A percentile compares a stretch with the other conserved stretches of the same genome.
Conservation (phyloP, 2,113 vertebrate genomes). For the Gila orcuttii region DNA sequence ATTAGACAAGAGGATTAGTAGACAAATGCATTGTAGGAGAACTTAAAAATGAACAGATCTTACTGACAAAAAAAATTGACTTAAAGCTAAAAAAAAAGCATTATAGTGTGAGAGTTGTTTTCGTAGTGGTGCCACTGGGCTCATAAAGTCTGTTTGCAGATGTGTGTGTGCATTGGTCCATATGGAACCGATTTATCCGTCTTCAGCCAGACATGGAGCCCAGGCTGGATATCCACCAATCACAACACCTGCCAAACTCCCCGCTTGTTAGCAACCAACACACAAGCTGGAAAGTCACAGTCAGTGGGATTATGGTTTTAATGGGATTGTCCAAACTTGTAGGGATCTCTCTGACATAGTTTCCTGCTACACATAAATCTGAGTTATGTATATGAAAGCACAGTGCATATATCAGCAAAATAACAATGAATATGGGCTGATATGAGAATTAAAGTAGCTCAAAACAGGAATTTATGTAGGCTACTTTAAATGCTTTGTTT, state of each 20-base stretch:
- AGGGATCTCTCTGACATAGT: constrained; percentile 5
- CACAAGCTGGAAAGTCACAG: constrained; percentile 60
- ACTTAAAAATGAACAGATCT: background rate
- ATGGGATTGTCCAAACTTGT: constrained; percentile 1
- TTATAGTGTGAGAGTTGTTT: constrained; percentile 29
- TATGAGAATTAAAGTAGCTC: background rate
- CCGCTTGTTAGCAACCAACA: constrained; percentile 72
- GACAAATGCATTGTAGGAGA: background rate
- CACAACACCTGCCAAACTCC: constrained; percentile 58
- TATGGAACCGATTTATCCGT: constrained; percentile 69
- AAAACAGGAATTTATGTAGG: background rate
- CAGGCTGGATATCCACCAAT: constrained; percentile 36
- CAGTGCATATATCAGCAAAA: background rate
- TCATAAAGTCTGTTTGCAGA: constrained; percentile 45
- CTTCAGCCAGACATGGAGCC: constrained; percentile 38
- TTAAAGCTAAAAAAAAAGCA: constrained; percentile 22
- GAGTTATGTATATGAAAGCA: background rate
- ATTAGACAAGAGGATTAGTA: background rate
- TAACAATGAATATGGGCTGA: background rate
- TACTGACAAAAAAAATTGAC: background rate
- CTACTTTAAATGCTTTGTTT: background rate
- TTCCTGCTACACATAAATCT: background rate
- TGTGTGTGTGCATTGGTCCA: constrained; percentile 66
- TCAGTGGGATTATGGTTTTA: constrained; percentile 5
- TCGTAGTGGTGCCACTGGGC: constrained; percentile 40